Percentiles rank a stretch among this genome's conserved stretches.
Evolutionary conservation across 2,888 invertebrate genomes (phyloP).

Genomic region (Brachypalpus laphriformis): DNA sequence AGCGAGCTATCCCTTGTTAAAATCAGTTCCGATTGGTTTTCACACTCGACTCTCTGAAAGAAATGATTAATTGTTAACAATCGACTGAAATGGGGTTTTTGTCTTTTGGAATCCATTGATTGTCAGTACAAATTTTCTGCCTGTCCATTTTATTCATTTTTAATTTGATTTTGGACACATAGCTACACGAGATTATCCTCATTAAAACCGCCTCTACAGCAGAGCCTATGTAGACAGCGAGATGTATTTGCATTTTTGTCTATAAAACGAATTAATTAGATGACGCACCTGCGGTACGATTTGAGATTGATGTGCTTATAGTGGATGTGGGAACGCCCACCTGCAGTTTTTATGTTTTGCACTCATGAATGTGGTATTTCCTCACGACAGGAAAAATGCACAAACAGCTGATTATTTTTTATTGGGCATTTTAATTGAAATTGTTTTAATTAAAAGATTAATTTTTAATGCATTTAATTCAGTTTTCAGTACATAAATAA

Average conservation of each 20-base stretch:
- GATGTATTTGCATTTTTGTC: slow-evolving; percentile 59
- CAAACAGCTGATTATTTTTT: not conserved
- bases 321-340: slow-evolving; percentile 40
- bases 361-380: not conserved
- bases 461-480: not conserved
- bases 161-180: not conserved
- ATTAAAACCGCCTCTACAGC: slow-evolving; percentile 59
- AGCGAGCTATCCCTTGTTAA: not conserved
- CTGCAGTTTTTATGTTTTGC: not conserved
- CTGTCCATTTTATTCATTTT: not conserved
- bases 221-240: not conserved
- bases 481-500: too few species aligned
- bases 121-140: not conserved
- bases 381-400: not conserved
- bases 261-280: slow-evolving; percentile 45
- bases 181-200: slow-evolving; percentile 27
- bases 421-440: not conserved
- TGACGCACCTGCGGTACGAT: slow-evolving; percentile 43
- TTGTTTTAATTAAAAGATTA: not conserved
- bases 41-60: slow-evolving; percentile 32
- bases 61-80: slow-evolving; percentile 30
- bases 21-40: slow-evolving; percentile 18
- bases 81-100: slow-evolving; percentile 11
- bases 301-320: slow-evolving; percentile 46
- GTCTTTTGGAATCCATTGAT: slow-evolving; percentile 59